A percentile compares a stretch with the other conserved stretches of the same genome.
Evolutionary conservation across 2,888 invertebrate species (phyloP).

Genomic region (Xestia sexstrigata): DNA sequence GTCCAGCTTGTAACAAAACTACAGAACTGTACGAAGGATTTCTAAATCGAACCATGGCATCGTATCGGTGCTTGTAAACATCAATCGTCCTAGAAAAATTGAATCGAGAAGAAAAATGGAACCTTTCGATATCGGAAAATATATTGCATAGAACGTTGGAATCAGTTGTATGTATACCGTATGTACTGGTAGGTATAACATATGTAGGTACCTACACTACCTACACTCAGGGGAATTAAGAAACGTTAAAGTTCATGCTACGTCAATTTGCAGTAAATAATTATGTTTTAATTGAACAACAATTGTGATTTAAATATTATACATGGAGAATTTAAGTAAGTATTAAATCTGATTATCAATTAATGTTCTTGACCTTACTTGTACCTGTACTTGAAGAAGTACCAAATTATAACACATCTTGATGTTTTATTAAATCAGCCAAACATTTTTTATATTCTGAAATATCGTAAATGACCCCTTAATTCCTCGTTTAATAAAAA

Average conservation of each 20-base stretch:
- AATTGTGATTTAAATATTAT: no score
- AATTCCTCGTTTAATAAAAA: not conserved
- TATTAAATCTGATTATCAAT: not conserved
- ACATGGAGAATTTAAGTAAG: no score
- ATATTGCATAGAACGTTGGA: slow-evolving; percentile 44
- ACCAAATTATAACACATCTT: not conserved
- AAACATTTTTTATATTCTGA: no score
- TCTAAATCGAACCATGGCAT: not conserved
- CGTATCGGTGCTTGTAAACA: slow-evolving; percentile 19
- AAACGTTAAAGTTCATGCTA: not conserved
- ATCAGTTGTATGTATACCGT: slow-evolving; percentile 12
- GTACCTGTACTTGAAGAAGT: not conserved
- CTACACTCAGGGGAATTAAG: not conserved
- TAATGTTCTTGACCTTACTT: not conserved
- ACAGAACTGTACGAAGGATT: not conserved
- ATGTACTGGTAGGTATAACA: not conserved
- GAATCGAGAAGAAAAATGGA: slow-evolving; percentile 34
- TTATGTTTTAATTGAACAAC: not conserved
- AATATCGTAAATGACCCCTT: not conserved
- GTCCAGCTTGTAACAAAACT: not conserved
- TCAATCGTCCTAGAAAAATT: slow-evolving; percentile 45
- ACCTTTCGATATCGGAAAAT: slow-evolving; percentile 37
- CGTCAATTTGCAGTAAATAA: not conserved
- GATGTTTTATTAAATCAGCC: not conserved
- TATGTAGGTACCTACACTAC: no score